A percentile compares a stretch with the other conserved stretches of the same genome.
These are phyloP conservation scores for Capitella teleta DNA, from an alignment of 1,140 invertebrate genomes.

Conservation along the genomic window DNA sequence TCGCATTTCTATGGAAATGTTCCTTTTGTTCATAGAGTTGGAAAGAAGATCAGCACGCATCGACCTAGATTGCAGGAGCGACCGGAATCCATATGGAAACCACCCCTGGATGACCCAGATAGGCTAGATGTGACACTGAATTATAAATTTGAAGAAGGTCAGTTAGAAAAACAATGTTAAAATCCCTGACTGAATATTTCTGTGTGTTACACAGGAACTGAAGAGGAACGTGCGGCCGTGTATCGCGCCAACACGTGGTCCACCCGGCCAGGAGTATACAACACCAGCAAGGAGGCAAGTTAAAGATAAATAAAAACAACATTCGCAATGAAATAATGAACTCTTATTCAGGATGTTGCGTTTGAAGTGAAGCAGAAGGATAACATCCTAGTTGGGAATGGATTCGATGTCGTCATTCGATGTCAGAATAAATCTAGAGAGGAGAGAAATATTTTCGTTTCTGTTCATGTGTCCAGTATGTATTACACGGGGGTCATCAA, in stretches of 20 bases:
- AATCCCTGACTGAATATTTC: too few species aligned
- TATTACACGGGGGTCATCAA: slow-evolving; percentile 66
- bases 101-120: too few species aligned
- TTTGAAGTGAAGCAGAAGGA: slow-evolving; percentile 60
- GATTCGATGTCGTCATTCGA: slow-evolving; percentile 55
- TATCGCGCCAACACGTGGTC: slow-evolving; percentile 8
- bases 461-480: slow-evolving; percentile 55
- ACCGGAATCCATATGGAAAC: too few species aligned
- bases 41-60: slow-evolving; percentile 67
- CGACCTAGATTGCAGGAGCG: not conserved
- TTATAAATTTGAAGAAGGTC: too few species aligned
- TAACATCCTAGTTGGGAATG: slow-evolving; percentile 55
- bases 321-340: too few species aligned
- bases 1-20: not conserved
- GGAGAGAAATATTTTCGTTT: slow-evolving; percentile 52
- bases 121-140: too few species aligned
- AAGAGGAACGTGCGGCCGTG: slow-evolving; percentile 53
- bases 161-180: too few species aligned
- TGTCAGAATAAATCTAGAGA: slow-evolving; percentile 54
- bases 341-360: slow-evolving; percentile 54
- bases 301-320: not conserved
- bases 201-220: too few species aligned
- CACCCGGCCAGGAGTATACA: slow-evolving; percentile 39
- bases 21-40: slow-evolving; percentile 61
- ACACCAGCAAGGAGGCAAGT: not conserved